A percentile compares a stretch with the other conserved stretches of the same genome.
Evolutionary conservation across 2,888 invertebrate species (phyloP).

Genomic region (Oeneis ivallda): DNA sequence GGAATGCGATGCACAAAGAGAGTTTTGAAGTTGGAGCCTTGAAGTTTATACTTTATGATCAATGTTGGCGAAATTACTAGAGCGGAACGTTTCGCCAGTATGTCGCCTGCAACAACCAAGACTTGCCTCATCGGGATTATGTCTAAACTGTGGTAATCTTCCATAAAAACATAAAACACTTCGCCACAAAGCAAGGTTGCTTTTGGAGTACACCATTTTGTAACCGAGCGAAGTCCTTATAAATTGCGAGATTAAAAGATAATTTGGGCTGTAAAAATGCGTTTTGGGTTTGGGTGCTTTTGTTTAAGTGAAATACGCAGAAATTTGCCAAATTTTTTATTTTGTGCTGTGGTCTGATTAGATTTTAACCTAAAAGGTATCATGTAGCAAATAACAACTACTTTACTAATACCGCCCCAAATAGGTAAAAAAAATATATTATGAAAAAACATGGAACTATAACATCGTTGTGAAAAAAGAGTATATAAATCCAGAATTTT

Average conservation of each 20-base stretch:
- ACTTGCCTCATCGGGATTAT: constrained; percentile 63
- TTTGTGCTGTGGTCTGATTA: neutral
- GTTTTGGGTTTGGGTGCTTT: constrained; percentile 22
- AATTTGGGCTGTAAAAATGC: constrained; percentile 14
- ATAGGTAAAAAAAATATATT: no score
- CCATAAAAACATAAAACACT: constrained; percentile 50
- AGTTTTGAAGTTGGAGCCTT: no score
- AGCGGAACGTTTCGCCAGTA: constrained; percentile 59
- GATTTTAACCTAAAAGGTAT: neutral
- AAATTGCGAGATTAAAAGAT: constrained; percentile 15
- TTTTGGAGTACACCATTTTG: constrained; percentile 37
- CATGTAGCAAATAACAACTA: no score
- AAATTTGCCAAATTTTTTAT: neutral
- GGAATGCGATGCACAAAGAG: no score
- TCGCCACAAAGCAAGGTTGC: constrained; percentile 57
- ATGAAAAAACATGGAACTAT: no score
- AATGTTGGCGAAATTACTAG: constrained; percentile 54
- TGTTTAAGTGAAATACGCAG: neutral
- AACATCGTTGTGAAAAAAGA: no score
- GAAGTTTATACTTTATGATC: constrained; percentile 31
- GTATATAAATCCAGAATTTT: no score
- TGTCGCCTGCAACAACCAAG: constrained; percentile 46
- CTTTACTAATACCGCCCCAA: no score
- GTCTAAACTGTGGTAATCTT: constrained; percentile 66
- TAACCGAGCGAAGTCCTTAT: constrained; percentile 18